Base-by-base conservation (phyloP, 2,888 invertebrate species). In the Cephalotes varians region DNA sequence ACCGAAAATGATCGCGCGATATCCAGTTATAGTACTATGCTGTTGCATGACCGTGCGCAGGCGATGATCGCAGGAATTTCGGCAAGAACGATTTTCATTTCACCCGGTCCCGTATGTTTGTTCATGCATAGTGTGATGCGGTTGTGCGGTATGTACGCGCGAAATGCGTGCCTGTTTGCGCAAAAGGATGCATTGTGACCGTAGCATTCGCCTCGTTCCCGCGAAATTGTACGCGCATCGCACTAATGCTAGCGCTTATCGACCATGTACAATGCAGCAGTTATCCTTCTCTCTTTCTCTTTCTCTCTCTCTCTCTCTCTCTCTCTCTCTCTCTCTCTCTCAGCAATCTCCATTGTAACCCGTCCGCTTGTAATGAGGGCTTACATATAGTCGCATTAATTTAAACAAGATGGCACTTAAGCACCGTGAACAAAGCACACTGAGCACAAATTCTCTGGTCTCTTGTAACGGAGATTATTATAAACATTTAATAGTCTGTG, bases 161-260 rank as follows among this genome's bases (percentile, higher is more conserved):
- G 71, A 71, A 62, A 44, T 31, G 49, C 44, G 82, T 60, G 65
- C 34, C 73, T 80, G 79, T 85, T 89, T 83, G 67, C 74, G 76
- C 85, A 67, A 64, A 74, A 67, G 56, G 84, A 77, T 77, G 83
- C 88, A 86, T 90, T 88, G 86, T 83, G 84, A 83, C 83, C 64
- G 67, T 58, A 76, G 65, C 76, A 40, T 34, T 47, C 58, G 28
- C 49, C 34, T 40, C 54, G 2, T 10, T 54, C 44, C 28, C 54
- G 62, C 44, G 64, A 34, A 76, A 81, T 81, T 79, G 81, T 64
- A 40, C 54, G 62, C 40, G 51, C 77, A 60, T 62, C 80, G 60
- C 44, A 18, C 80, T 86, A 86, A 88, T 83, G 85, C 83, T 65
- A 56, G 67, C 62, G 89, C 80, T 87, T 87, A 89, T 89, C 88